A percentile compares a stretch with the other conserved stretches of the same genome.
phyloP scores from a whole-genome alignment of 1,140 invertebrate genomes.

The Pogonomyrmex barbatus region DNA sequence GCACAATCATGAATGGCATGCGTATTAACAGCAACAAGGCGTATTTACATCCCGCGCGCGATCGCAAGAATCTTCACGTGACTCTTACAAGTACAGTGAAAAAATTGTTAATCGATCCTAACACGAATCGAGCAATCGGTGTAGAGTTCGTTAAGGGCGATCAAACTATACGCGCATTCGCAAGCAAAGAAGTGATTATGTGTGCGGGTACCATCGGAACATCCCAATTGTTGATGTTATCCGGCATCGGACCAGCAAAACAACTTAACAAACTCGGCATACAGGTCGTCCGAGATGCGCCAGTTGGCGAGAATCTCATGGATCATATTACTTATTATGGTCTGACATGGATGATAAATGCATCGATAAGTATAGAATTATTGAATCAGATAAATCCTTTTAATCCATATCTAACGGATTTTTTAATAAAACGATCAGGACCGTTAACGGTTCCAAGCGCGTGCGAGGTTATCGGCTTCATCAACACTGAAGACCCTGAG shows the following conservation, averaged over 20 bases:
- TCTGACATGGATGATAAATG: neutral
- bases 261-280: conserved; percentile 13
- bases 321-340: neutral
- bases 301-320: conserved; percentile 3
- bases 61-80: neutral
- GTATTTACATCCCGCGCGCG: neutral
- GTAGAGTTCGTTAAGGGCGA: neutral
- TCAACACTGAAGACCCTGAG: conserved; percentile 89
- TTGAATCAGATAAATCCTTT: conserved; percentile 87
- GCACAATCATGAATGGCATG: neutral
- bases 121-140: neutral
- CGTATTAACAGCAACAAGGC: conserved; percentile 6
- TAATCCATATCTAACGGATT: conserved; percentile 81
- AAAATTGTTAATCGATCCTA: conserved; percentile 5
- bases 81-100: neutral
- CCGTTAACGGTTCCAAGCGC: conserved; percentile 93
- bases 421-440: conserved; percentile 87
- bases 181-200: neutral
- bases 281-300: neutral
- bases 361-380: conserved; percentile 80
- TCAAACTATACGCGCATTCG: neutral
- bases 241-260: conserved; percentile 5
- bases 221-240: neutral
- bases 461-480: conserved; percentile 91
- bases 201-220: neutral